Conservation (phyloP, 2,888 invertebrate species). For the Hypsopygia costalis region DNA sequence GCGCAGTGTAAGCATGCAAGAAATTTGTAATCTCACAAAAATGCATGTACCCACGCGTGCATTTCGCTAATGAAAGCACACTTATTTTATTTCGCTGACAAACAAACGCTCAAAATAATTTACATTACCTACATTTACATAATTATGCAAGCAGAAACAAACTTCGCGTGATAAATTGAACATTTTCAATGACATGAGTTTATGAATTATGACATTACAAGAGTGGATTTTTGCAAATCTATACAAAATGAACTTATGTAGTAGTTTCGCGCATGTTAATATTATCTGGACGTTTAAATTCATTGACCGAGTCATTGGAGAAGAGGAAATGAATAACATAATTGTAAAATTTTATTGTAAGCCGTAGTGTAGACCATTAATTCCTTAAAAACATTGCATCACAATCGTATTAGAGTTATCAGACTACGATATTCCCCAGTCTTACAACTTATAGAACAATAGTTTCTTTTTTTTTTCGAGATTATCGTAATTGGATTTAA, state of each 20-base stretch:
- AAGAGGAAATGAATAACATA: too few relatives aligned
- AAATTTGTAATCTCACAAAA: slow-evolving; percentile 53
- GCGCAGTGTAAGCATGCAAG: slow-evolving; percentile 25
- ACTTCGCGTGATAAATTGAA: slow-evolving; percentile 68
- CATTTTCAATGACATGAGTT: slow-evolving; percentile 58
- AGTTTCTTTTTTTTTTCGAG: slow-evolving; percentile 10
- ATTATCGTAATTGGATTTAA: slow-evolving; percentile 21
- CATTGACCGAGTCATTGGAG: too few relatives aligned
- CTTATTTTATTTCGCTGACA: slow-evolving; percentile 50
- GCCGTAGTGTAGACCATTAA: too few relatives aligned
- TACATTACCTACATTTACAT: slow-evolving; percentile 63
- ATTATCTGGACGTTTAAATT: too few relatives aligned
- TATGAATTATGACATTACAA: slow-evolving; percentile 15
- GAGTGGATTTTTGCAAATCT: too few relatives aligned
- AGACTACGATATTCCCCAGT: not conserved
- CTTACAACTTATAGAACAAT: slow-evolving; percentile 4
- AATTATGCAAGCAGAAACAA: slow-evolving; percentile 71
- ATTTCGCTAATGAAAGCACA: slow-evolving; percentile 58
- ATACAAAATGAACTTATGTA: too few relatives aligned
- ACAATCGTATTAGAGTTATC: too few relatives aligned
- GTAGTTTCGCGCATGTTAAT: too few relatives aligned
- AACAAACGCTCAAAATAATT: slow-evolving; percentile 68
- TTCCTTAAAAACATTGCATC: too few relatives aligned
- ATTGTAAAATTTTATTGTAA: too few relatives aligned
- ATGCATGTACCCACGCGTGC: slow-evolving; percentile 50